Evolutionary conservation across 2,888 invertebrate genomes (phyloP).

Genomic region (Oxycera nigricornis): DNA sequence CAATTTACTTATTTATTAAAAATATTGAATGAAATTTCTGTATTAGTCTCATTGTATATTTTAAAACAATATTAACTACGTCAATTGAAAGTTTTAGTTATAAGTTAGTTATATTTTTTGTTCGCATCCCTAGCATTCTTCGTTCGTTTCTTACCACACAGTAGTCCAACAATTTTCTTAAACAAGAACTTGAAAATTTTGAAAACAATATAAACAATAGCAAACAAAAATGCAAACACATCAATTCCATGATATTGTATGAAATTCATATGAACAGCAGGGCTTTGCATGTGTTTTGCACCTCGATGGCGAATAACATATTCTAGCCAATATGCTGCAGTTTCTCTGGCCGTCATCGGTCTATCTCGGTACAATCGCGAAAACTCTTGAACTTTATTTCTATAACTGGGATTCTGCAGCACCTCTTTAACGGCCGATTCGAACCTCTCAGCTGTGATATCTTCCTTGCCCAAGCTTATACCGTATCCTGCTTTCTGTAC

Average conservation of each 20-base stretch:
- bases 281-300: slow-evolving; percentile 63
- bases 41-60: too few relatives aligned
- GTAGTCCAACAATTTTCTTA: background rate
- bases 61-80: too few relatives aligned
- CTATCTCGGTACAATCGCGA: slow-evolving; percentile 64
- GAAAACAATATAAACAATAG: slow-evolving; percentile 6
- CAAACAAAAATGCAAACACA: slow-evolving; percentile 51
- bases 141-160: background rate
- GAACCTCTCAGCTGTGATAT: slow-evolving; percentile 48
- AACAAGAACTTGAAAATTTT: slow-evolving; percentile 1
- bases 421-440: slow-evolving; percentile 50
- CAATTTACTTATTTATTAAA: too few relatives aligned
- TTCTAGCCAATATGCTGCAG: slow-evolving; percentile 66
- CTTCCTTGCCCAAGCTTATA: slow-evolving; percentile 45
- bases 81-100: too few relatives aligned
- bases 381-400: slow-evolving; percentile 57
- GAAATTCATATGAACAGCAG: slow-evolving; percentile 61
- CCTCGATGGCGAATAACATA: slow-evolving; percentile 66
- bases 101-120: background rate
- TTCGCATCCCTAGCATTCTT: background rate
- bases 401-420: slow-evolving; percentile 50
- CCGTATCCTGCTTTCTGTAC: slow-evolving; percentile 52
- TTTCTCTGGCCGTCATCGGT: slow-evolving; percentile 64
- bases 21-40: too few relatives aligned
- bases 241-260: slow-evolving; percentile 63